Percentiles rank a stretch among this genome's conserved stretches.
Evolutionary conservation across 2,888 invertebrate genomes (phyloP).

Genomic region (Drosophila algonquin): DNA sequence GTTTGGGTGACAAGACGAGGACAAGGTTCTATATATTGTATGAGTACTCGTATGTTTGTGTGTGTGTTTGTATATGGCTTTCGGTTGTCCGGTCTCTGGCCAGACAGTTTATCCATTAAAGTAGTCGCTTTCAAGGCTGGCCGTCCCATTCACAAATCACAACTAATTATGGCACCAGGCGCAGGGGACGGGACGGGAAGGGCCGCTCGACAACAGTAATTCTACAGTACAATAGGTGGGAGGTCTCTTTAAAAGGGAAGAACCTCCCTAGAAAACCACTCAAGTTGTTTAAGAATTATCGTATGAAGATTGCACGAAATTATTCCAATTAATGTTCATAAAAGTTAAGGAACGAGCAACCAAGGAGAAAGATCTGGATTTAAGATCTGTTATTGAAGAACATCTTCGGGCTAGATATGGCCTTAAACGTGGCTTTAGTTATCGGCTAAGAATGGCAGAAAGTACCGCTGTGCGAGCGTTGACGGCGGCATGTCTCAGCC

Average conservation of each 20-base stretch:
- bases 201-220: neutral
- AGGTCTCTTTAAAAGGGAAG: neutral
- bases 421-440: too few species aligned
- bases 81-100: neutral
- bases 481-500: too few species aligned
- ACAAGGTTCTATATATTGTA: neutral
- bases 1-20: constrained; percentile 32
- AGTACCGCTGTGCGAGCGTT: too few species aligned
- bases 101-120: neutral
- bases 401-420: too few species aligned
- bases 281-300: too few species aligned
- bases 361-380: too few species aligned
- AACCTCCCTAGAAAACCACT: neutral
- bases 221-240: neutral
- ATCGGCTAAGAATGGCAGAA: too few species aligned
- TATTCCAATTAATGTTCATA: too few species aligned
- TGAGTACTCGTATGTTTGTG: neutral
- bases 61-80: neutral
- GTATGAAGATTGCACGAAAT: neutral
- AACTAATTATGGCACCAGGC: constrained; percentile 2
- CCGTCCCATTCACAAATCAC: neutral
- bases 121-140: constrained; percentile 5
- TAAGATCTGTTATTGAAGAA: too few species aligned
- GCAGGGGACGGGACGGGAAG: neutral
- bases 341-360: too few species aligned